Percentiles rank a stretch among this genome's conserved stretches.
Evolutionary conservation across 2,113 vertebrate genomes (phyloP).

Genomic region (Phoxinus phoxinus): DNA sequence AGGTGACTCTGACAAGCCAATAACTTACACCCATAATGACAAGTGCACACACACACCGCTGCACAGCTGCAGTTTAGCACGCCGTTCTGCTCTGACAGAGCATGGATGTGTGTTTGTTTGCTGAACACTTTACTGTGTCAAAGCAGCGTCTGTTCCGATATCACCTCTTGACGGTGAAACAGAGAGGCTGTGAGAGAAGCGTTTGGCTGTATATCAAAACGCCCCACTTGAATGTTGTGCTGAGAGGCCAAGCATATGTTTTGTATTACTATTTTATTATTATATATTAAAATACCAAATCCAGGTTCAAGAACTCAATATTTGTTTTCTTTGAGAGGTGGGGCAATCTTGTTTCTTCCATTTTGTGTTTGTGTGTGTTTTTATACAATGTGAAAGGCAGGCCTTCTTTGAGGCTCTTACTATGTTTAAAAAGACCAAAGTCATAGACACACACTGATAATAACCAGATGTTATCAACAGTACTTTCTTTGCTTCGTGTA

Average conservation of each 20-base stretch:
- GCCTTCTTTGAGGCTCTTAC: slow-evolving; percentile 10
- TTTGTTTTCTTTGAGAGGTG: slow-evolving; percentile 27
- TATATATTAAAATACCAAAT: slow-evolving; percentile 54
- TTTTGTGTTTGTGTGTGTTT: background rate
- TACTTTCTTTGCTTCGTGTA: slow-evolving; percentile 19
- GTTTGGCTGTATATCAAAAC: slow-evolving; percentile 44
- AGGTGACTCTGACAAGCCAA: slow-evolving; percentile 39
- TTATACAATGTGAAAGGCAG: background rate
- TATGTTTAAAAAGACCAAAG: slow-evolving; percentile 29
- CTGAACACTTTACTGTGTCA: slow-evolving; percentile 25
- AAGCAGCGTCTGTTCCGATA: slow-evolving; percentile 14
- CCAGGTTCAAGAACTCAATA: slow-evolving; percentile 25
- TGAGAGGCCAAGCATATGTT: slow-evolving; percentile 50
- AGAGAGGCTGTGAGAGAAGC: slow-evolving; percentile 8
- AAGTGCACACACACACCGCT: background rate
- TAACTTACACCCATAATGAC: slow-evolving; percentile 12
- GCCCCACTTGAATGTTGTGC: background rate
- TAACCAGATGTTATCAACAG: slow-evolving; percentile 50
- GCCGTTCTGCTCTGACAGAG: slow-evolving; percentile 11
- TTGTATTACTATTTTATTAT: slow-evolving; percentile 56
- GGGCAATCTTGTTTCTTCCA: background rate
- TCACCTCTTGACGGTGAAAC: slow-evolving; percentile 25
- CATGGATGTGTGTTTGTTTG: slow-evolving; percentile 21
- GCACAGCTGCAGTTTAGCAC: background rate
- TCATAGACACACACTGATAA: slow-evolving; percentile 37